Evolutionary conservation across 2,797 vertebrate species (phyloP).

Genomic region (Agapornis canus): DNA sequence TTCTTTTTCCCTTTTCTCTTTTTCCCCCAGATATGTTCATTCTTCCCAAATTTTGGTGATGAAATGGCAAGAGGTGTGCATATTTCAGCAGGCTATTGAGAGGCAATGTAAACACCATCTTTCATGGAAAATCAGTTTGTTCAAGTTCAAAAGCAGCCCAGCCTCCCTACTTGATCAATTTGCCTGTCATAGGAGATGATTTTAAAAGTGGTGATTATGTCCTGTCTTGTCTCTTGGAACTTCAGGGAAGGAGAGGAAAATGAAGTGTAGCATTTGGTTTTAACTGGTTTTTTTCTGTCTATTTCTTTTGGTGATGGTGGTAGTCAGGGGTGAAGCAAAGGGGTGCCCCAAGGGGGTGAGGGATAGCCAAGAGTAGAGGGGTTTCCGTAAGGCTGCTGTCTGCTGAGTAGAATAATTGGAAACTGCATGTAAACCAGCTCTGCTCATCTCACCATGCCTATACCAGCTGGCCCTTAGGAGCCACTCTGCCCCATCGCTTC

Average conservation of each 20-base stretch:
- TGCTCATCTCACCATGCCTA: not conserved
- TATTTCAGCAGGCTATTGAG: constrained; percentile 8
- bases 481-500: not conserved
- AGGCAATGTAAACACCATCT: constrained; percentile 6
- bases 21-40: not conserved
- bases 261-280: not conserved
- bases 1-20: not conserved
- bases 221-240: not conserved
- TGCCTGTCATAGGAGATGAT: constrained; percentile 47
- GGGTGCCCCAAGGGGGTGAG: not conserved
- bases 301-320: not conserved
- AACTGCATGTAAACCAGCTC: not conserved
- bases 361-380: not conserved
- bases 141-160: not conserved
- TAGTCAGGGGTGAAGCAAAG: not conserved
- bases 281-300: not conserved
- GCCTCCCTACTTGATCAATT: constrained; percentile 28
- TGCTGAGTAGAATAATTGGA: not conserved
- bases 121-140: not conserved
- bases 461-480: not conserved
- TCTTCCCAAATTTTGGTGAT: constrained; percentile 5
- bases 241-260: not conserved
- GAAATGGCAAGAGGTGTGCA: not conserved
- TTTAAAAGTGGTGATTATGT: constrained; percentile 34
- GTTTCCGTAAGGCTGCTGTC: not conserved